These are phyloP conservation scores for Esox lucius DNA, from an alignment of 2,797 vertebrate genomes.

Conservation along the genomic window DNA sequence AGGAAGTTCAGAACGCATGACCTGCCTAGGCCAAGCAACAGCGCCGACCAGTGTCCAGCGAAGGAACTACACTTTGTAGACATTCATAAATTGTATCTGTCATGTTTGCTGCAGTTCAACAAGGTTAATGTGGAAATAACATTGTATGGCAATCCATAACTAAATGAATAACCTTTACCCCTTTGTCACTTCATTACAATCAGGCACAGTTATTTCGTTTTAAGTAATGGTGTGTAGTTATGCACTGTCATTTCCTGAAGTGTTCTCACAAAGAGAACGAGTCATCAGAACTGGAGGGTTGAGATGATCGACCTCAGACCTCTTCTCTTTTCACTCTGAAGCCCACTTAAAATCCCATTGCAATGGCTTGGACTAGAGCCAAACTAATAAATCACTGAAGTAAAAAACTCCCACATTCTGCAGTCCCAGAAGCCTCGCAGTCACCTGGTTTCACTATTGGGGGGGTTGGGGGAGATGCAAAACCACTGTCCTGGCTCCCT, in stretches of 20 bases:
- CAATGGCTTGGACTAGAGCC: slow-evolving; percentile 3
- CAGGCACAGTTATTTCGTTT: neutral
- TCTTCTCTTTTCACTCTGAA: slow-evolving; percentile 17
- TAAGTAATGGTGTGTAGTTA: neutral
- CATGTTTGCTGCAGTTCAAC: neutral
- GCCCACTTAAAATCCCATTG: slow-evolving; percentile 13
- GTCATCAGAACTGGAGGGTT: neutral
- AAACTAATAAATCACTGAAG: slow-evolving; percentile 4
- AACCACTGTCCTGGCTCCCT: neutral
- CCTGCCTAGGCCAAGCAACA: slow-evolving; percentile 38
- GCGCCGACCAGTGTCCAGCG: slow-evolving; percentile 61
- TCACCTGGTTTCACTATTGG: neutral
- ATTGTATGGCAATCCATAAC: neutral
- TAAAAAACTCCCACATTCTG: slow-evolving; percentile 18
- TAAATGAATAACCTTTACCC: neutral
- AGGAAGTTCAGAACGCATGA: neutral
- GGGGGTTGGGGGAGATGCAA: too few relatives aligned
- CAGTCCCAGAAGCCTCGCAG: slow-evolving; percentile 24
- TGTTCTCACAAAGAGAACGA: neutral
- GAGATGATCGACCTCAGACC: neutral
- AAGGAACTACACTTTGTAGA: slow-evolving; percentile 42
- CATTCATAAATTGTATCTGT: neutral
- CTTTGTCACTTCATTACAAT: neutral
- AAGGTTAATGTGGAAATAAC: neutral
- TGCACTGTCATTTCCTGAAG: neutral